Evolutionary conservation across 2,113 vertebrate genomes (phyloP), one percentile per base, ranked within the genome.

Genomic region (Craseonycteris thonglongyai): DNA sequence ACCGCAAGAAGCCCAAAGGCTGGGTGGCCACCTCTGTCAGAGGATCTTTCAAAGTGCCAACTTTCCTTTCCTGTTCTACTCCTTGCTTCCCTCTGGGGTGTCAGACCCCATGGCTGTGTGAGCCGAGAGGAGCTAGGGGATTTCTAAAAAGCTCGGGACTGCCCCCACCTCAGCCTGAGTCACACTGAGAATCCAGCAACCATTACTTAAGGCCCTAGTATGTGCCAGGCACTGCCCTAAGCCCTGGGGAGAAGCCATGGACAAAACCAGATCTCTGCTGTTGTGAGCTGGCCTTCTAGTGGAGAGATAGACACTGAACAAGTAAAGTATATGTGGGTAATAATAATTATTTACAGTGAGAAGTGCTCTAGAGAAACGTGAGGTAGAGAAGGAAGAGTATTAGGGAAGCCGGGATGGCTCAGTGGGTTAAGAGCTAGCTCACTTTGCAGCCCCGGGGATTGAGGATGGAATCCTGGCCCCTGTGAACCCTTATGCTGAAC

Each of bases 111-210:
- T 19, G 45, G 66, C 80, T 74, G 21, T 24, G 26, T 81, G 82
- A 91, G 76, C 76, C 15, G 10, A 54, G 59, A 71, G 84, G 16
- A 28, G 47, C 45, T 54, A 54, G 87, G 91, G 61, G 75, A 14
- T 88, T 96, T 88, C 93, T 54, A 7, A 79, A 83, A 96, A 78
- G 66, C 79, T 38, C 28, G 21, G 75, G 94, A 82, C 68, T 69
- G 49, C 87, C 83, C 74, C 89, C 78, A 45, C 78, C 42, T 71
- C 5, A 1, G 86, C 92, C 89, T 58, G 90, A 96, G 93, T 95
- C 95, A 96, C 42, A 4, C 21, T 22, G 75, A 85, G 82, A 72
- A 54, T 12, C 58, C 66, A 56, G n/a, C 6, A 13, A 16, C 65
- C 49, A 15, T 47, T 54, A 45, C 68, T n/a, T 3, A 47, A 47